Percentiles rank a stretch among this genome's conserved stretches.
These are phyloP conservation scores for Nephila pilipes DNA, from an alignment of 1,140 invertebrate species.

Conservation along the genomic window DNA sequence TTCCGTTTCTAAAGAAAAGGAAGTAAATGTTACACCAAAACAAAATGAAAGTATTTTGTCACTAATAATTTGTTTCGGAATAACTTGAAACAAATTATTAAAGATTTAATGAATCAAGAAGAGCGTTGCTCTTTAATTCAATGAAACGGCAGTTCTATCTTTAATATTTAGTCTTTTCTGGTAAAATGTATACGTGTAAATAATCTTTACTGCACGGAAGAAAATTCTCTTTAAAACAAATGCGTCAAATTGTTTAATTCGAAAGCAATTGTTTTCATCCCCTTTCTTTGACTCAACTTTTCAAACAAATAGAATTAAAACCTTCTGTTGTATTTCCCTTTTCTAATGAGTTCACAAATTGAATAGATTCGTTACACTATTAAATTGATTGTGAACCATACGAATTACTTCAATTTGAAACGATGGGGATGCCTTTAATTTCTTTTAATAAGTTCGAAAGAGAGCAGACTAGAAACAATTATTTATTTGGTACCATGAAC, in stretches of 20 bases:
- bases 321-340: neutral
- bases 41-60: neutral
- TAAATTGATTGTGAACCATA: neutral
- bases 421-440: neutral
- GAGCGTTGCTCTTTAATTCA: no score
- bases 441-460: constrained; percentile 3
- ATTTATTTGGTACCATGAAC: neutral
- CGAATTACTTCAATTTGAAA: constrained; percentile 7
- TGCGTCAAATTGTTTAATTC: neutral
- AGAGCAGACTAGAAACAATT: neutral
- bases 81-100: no score
- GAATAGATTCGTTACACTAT: neutral
- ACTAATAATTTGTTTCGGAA: neutral
- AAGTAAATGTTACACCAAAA: neutral
- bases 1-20: no score
- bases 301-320: no score
- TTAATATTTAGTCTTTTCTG: no score
- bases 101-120: no score
- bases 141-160: no score
- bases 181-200: no score
- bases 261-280: neutral
- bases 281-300: no score
- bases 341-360: neutral
- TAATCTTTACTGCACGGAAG: neutral
- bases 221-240: neutral